Evolutionary conservation across 2,797 vertebrate genomes (phyloP).

Genomic region (Sebastes minor): DNA sequence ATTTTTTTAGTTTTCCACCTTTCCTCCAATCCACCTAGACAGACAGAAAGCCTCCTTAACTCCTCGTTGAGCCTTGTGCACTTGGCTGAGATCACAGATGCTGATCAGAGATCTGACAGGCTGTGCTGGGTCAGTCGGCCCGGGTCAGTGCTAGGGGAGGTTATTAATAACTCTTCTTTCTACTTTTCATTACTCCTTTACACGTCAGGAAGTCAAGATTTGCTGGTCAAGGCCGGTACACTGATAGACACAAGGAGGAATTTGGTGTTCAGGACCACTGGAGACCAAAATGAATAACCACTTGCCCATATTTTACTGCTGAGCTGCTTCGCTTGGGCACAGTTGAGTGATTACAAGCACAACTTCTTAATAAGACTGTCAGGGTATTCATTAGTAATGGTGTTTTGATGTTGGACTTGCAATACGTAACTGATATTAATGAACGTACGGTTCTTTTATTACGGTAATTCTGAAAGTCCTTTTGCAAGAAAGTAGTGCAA

Average conservation of each 20-base stretch:
- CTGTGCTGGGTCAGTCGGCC: slow-evolving; percentile 66
- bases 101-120: slow-evolving; percentile 70
- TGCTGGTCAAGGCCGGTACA: slow-evolving; percentile 69
- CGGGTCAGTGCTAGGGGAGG: slow-evolving; percentile 59
- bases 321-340: not conserved
- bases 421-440: not conserved
- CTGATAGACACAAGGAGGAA: slow-evolving; percentile 60
- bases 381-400: not conserved
- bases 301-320: slow-evolving; percentile 27
- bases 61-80: slow-evolving; percentile 16
- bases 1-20: not conserved
- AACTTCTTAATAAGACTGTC: not conserved
- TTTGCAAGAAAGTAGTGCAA: not conserved
- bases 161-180: slow-evolving; percentile 72
- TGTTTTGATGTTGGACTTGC: not conserved
- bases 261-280: slow-evolving; percentile 53
- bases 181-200: slow-evolving; percentile 74
- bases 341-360: slow-evolving; percentile 24
- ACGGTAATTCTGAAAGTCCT: not conserved
- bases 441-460: not conserved
- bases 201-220: slow-evolving; percentile 72
- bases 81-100: slow-evolving; percentile 50
- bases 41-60: slow-evolving; percentile 13
- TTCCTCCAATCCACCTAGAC: not conserved
- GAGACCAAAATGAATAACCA: slow-evolving; percentile 51